These are phyloP conservation scores for Drosophila mimetica DNA, from an alignment of 2,888 invertebrate species.

Conservation along the genomic window DNA sequence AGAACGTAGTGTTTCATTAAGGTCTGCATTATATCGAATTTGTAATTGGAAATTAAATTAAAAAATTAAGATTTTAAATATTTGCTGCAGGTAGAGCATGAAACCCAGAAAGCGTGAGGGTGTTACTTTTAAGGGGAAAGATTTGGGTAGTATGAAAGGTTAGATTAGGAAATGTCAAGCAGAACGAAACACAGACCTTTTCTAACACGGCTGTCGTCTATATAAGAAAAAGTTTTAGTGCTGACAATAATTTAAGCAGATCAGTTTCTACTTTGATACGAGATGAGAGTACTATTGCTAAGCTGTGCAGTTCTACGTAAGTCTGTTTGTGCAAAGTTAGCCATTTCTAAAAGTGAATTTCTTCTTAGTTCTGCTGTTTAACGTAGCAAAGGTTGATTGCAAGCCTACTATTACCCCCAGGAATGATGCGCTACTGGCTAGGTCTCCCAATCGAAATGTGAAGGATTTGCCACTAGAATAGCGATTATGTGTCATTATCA, in stretches of 20 bases:
- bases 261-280: background rate
- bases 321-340: background rate
- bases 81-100: too few relatives aligned
- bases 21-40: too few relatives aligned
- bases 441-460: too few relatives aligned
- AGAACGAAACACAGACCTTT: slow-evolving; percentile 10
- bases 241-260: background rate
- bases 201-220: background rate
- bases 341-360: background rate
- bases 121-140: background rate
- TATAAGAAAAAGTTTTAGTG: background rate
- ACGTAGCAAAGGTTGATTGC: background rate
- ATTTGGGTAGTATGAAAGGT: background rate
- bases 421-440: too few relatives aligned
- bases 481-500: too few relatives aligned
- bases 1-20: too few relatives aligned
- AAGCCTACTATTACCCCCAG: too few relatives aligned
- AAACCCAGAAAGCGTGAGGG: background rate
- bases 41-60: too few relatives aligned
- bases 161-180: slow-evolving; percentile 7
- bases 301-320: background rate
- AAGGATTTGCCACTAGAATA: too few relatives aligned
- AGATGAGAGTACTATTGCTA: slow-evolving; percentile 5
- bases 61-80: too few relatives aligned
- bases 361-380: background rate